Percentiles rank a stretch among this genome's conserved stretches.
phyloP scores from a whole-genome alignment of 2,888 invertebrate species.

The Zeuzera pyrina region DNA sequence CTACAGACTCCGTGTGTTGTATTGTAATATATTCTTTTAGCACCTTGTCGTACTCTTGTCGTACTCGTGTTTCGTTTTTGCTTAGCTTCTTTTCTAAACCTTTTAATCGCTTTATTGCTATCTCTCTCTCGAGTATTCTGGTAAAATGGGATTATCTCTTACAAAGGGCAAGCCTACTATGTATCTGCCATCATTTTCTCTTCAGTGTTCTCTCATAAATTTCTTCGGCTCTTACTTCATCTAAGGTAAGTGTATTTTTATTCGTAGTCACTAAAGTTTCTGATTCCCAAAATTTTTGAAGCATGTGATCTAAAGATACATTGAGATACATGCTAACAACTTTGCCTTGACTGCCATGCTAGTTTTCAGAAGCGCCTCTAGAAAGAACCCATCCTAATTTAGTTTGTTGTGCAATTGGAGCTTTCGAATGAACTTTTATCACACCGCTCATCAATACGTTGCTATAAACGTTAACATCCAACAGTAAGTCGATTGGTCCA shows the following conservation, averaged over 20 bases:
- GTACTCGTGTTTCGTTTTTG: not conserved
- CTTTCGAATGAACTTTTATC: not conserved
- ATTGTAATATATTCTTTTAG: not conserved
- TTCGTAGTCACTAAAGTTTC: not conserved
- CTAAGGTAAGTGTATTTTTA: too few relatives aligned
- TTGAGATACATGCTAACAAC: not conserved
- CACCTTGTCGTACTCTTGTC: not conserved
- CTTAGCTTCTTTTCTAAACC: slow-evolving; percentile 1
- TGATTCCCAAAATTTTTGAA: not conserved
- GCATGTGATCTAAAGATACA: too few relatives aligned
- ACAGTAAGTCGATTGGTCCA: not conserved
- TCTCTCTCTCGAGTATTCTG: not conserved
- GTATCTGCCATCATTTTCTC: slow-evolving; percentile 1
- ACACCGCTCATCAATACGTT: not conserved
- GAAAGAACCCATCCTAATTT: slow-evolving; percentile 2
- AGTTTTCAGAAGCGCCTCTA: not conserved
- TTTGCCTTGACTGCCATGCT: not conserved
- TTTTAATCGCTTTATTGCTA: not conserved
- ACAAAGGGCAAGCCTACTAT: slow-evolving; percentile 1
- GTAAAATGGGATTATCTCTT: not conserved
- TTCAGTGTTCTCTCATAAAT: not conserved
- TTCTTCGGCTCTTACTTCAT: slow-evolving; percentile 1
- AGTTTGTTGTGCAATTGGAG: slow-evolving; percentile 1
- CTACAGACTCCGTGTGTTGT: slow-evolving; percentile 1
- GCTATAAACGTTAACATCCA: not conserved